A percentile compares a stretch with the other conserved stretches of the same genome.
phyloP scores from a whole-genome alignment of 2,888 invertebrate genomes.

The Sacculina carcini region DNA sequence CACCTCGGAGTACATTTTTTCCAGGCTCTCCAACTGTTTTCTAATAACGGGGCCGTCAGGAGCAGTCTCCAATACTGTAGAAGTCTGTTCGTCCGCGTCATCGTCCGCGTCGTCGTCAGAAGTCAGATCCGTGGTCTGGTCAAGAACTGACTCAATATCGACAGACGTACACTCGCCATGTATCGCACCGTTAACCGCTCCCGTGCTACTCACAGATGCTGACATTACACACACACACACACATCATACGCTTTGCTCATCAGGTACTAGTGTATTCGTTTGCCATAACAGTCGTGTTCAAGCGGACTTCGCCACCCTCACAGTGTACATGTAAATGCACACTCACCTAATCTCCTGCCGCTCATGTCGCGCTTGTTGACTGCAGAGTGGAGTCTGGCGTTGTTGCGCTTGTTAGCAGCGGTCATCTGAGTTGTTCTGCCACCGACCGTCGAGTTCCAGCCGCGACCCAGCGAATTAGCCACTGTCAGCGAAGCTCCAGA shows the following conservation, averaged over 20 bases:
- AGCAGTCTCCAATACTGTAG: conserved; percentile 27
- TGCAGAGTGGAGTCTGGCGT: not conserved
- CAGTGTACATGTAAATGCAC: no score
- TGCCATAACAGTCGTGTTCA: no score
- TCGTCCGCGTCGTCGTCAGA: conserved; percentile 29
- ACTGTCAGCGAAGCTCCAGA: no score
- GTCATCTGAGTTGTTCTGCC: no score
- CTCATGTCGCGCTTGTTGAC: no score
- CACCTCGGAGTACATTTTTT: conserved; percentile 66
- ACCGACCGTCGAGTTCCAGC: not conserved
- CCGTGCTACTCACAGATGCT: conserved; percentile 2
- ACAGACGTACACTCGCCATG: conserved; percentile 18
- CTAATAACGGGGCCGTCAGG: conserved; percentile 50
- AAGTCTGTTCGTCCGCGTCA: no score
- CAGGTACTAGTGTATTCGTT: no score
- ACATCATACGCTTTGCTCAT: no score
- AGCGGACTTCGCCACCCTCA: no score
- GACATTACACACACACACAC: not conserved
- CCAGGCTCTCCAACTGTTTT: conserved; percentile 50
- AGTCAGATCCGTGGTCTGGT: conserved; percentile 30
- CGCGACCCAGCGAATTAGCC: no score
- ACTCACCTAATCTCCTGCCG: no score
- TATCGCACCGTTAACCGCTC: not conserved
- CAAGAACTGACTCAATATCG: conserved; percentile 36
- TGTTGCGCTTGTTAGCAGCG: no score